Base-by-base conservation (phyloP, 2,797 vertebrate species). In the Premnoplex brunnescens region DNA sequence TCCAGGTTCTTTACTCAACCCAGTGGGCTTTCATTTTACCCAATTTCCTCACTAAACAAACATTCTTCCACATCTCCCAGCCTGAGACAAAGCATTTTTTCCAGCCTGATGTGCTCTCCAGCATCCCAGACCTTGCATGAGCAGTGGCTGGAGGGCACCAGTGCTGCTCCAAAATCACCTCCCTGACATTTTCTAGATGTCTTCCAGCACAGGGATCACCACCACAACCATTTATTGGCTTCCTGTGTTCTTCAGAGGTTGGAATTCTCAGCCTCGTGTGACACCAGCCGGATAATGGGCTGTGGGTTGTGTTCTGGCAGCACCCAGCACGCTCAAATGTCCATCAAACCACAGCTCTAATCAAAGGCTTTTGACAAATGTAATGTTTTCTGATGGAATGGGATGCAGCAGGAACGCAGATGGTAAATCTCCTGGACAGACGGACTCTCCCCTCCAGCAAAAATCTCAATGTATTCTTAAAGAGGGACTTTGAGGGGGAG, bases 371-470 rank as follows among this genome's bases (percentile, higher is more conserved):
- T 11, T 54, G 85, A 67, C 55, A 60, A 69, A 79, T 6, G 41
- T 24, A 58, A 4, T 34, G 60, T 34, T 85, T 66, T 49, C 49
- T 77, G 78, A 27, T 19, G 5, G 49, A 85, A 71, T 5, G 44
- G 51, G 79, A 73, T 49, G 10, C 88, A 88, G 85, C 8, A 46
- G 91, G 75, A 85, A 28, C 37, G 81, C 88, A 92, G 88, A 90
- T 76, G 82, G 89, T 73, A 85, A 82, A 83, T 48, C 91, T 95
- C 77, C 80, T 6, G 21, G 37, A 74, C 93, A 95, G 66, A 73
- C 0, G 0, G 74, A 34, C n/a, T 63, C 30, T 37, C 24, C 48
- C 85, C 60, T 60, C 55, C 5, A 39, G 83, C 79, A 77, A 62
- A 76, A 44, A 86, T 48, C 79, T 85, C 62, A 59, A 80, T 85